Conservation (phyloP, 2,113 vertebrate genomes). For the Tetrax tetrax region DNA sequence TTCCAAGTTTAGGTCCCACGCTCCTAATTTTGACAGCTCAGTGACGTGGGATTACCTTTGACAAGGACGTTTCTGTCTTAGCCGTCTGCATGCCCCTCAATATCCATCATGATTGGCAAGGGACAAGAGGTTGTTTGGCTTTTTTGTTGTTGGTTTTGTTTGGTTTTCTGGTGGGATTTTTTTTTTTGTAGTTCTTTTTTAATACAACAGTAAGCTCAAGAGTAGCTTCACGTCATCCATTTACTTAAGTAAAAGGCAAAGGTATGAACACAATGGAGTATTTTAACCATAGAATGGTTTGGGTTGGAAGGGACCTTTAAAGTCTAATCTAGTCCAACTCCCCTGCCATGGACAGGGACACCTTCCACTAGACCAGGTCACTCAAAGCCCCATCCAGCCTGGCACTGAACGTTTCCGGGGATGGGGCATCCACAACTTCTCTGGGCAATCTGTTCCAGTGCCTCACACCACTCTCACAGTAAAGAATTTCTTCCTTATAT, state of each 20-base stretch:
- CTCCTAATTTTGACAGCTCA: not conserved
- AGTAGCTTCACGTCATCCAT: not conserved
- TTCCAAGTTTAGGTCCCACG: not conserved
- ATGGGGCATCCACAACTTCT: no score
- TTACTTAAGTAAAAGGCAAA: not conserved
- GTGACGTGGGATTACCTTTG: not conserved
- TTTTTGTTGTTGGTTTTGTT: not conserved
- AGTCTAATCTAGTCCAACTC: no score
- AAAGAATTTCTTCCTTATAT: no score
- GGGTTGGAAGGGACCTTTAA: no score
- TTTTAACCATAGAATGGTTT: not conserved
- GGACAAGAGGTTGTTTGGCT: accelerated
- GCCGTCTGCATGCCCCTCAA: not conserved
- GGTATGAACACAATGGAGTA: not conserved
- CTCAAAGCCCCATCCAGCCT: no score
- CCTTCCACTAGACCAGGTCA: no score
- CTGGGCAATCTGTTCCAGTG: no score
- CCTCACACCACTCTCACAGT: no score
- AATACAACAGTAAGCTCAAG: not conserved
- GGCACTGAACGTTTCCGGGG: no score
- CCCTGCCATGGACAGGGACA: no score
- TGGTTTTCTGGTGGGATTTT: not conserved
- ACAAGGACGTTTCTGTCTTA: not conserved
- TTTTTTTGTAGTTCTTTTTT: not conserved
- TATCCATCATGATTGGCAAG: not conserved